phyloP scores from a whole-genome alignment of 2,888 invertebrate species.

The Mimachlamys varia region DNA sequence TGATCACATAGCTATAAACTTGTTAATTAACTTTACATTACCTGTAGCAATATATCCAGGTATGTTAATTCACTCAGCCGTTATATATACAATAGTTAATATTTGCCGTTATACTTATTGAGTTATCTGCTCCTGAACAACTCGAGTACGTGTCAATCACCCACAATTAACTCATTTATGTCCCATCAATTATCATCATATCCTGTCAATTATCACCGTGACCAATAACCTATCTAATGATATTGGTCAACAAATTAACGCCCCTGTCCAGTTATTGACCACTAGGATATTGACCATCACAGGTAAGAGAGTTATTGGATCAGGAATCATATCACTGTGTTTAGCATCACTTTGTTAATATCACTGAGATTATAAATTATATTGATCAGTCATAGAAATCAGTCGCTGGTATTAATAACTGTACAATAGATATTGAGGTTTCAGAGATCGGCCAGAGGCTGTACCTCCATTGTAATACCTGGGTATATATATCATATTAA shows the following conservation, averaged over 20 bases:
- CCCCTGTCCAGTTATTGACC: constrained; percentile 26
- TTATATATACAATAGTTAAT: neutral
- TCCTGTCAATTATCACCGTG: neutral
- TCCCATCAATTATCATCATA: constrained; percentile 8
- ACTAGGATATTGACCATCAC: neutral
- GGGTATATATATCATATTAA: neutral
- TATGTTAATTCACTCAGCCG: neutral
- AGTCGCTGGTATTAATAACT: neutral
- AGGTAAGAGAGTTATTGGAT: neutral
- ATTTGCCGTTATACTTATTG: neutral
- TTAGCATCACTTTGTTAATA: neutral
- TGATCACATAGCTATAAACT: neutral
- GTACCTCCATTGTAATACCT: neutral
- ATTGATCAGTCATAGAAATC: neutral
- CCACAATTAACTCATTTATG: neutral
- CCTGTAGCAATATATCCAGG: neutral
- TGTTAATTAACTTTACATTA: constrained; percentile 12
- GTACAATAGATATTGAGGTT: neutral
- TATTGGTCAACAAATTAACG: constrained; percentile 21
- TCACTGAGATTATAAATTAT: neutral
- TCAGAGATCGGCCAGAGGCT: neutral
- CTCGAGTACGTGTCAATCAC: constrained; percentile 12
- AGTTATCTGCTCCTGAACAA: neutral
- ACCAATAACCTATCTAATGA: neutral
- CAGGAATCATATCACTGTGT: neutral